Evolutionary conservation across 2,888 invertebrate species (phyloP).

Genomic region (Chymomyza procnemis): DNA sequence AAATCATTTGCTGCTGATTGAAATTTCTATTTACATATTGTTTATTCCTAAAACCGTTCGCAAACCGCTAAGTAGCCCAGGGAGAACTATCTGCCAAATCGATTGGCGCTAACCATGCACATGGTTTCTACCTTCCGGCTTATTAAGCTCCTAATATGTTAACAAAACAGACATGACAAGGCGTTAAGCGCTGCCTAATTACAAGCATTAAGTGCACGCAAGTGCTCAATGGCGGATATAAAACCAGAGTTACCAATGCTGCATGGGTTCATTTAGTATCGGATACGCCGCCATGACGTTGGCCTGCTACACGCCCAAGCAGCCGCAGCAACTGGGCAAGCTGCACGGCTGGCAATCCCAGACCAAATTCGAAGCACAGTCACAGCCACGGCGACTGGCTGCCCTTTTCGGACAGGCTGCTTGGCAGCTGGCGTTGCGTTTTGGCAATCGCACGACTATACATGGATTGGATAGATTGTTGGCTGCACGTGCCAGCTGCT

Average conservation of each 20-base stretch:
- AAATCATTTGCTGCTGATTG: constrained; percentile 56
- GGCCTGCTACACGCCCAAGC: constrained; percentile 41
- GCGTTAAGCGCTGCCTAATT: constrained; percentile 44
- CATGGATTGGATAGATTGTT: constrained; percentile 73
- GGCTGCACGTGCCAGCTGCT: constrained; percentile 49
- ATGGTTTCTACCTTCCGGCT: constrained; percentile 8
- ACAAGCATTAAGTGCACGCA: constrained; percentile 46
- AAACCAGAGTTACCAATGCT: constrained; percentile 27
- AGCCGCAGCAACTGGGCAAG: constrained; percentile 17
- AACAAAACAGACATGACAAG: constrained; percentile 20
- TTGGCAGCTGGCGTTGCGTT: constrained; percentile 59
- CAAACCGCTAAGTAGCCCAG: background rate
- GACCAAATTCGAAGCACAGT: constrained; percentile 5
- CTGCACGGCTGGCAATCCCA: background rate
- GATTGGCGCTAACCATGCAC: background rate
- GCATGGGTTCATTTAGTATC: constrained; percentile 32
- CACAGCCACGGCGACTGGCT: constrained; percentile 21
- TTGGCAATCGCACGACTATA: constrained; percentile 72
- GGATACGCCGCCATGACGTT: constrained; percentile 46
- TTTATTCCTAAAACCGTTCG: constrained; percentile 40
- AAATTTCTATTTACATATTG: constrained; percentile 41
- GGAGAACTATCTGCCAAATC: background rate
- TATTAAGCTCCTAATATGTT: constrained; percentile 58
- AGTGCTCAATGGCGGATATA: constrained; percentile 35
- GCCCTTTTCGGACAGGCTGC: constrained; percentile 28